Base-by-base conservation (phyloP, 1,140 invertebrate species). In the Paralvinella palmiformis region DNA sequence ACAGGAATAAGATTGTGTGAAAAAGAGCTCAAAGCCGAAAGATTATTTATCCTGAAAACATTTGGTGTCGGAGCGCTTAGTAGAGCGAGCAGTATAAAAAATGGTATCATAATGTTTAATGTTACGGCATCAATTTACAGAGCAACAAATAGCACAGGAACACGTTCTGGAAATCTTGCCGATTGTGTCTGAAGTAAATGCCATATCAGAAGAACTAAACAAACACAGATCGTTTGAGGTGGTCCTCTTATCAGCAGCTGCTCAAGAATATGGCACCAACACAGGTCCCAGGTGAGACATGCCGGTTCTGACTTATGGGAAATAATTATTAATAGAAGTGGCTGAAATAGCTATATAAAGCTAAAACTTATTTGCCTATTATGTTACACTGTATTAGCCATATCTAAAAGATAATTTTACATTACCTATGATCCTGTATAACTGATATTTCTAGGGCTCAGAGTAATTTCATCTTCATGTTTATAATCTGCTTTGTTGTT, bases 151-250 rank as follows among this genome's bases (percentile, higher is more conserved):
- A 24, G 74, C 74, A 24, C 79, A 81, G 62, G 79, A 82, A 59
- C 73, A 82, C 59, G 76, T 82, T 32, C 66, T 82, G 29, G 79
- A 81, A 55, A 75, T 81, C 50, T 68, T 82, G 32, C 80, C 80
- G 13, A 76, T 80, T 72, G 75, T 82, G 36, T 75, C 79, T 22
- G 79, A 82, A 64, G 78, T 81, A 3, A 82, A 82, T 67, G 80
- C 80, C 7, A 70, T 82, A 1, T 81, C 79, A 5, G 80, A 82
- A 48, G 80, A 82, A 66, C 66, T 82, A 17, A 74, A 82, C 65
- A 82, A 81, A 70, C 72, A 79, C 53, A 75, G 76, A 52, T 72
- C 74, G 7, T 82, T 82, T 73, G 80, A 82, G 60, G 78, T 81
- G 29, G 76, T 81, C 7, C 69, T 82, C 1, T 72, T 82, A 31